Evolutionary conservation across 2,888 invertebrate genomes (phyloP), one percentile per base, ranked within the genome.

Genomic region (Drosophila neotestacea): DNA sequence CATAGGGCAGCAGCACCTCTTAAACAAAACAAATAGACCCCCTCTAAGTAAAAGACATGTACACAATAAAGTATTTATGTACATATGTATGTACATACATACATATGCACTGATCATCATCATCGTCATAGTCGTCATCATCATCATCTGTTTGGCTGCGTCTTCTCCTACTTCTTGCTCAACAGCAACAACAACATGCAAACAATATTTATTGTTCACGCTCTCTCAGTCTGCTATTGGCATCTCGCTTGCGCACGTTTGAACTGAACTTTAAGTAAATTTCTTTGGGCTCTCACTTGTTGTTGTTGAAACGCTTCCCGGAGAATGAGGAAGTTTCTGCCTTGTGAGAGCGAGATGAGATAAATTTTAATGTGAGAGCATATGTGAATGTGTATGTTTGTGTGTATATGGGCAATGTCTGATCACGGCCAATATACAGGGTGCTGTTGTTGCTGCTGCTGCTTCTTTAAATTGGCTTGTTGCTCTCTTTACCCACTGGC

Each of bases 401-500:
- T 66, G 54, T 54, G 34, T 36, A 13, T 7, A 16, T 73, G 76
- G 54, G 70, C 70, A 79, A 78, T 55, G 81, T 75, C 75, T 77
- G 73, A 71, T 60, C 62, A 67, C 54, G 69, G 72, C 59, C 48
- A 62, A 66, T 54, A 73, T 63, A 74, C 68, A 84, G 85, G 88
- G 86, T 77, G 77, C 27, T 62, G 69, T 22, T 62, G 69, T 22
- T 51, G 58, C 39, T 54, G 55, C 55, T 59, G 69, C 66, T 74
- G 60, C 69, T 73, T 67, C 81, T 79, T 81, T 38, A 72, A 75
- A 74, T 82, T 79, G 83, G 59, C 76, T 72, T 75, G 77, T 70
- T 86, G 89, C 90, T 90, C 89, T 89, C 88, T 88, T 89, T 89
- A 89, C 89, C 90, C 89, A 89, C 89, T 89, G 89, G 77, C 88